A percentile compares a stretch with the other conserved stretches of the same genome.
Conservation (phyloP, 2,888 invertebrate genomes). For the Trisateles emortualis region DNA sequence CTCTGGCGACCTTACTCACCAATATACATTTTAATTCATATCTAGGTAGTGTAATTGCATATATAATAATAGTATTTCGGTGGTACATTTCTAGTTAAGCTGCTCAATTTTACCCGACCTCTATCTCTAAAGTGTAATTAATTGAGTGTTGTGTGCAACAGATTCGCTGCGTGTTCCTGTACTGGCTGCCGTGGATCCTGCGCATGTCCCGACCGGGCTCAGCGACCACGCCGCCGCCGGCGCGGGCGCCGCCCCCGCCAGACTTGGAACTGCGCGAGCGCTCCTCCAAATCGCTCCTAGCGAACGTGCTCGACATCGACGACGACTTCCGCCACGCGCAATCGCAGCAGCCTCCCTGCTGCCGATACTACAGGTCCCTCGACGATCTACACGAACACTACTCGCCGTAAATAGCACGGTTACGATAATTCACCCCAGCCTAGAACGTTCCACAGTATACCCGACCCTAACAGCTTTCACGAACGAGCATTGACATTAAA, state of each 20-base stretch:
- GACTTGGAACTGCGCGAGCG: constrained; percentile 95
- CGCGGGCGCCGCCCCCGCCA: constrained; percentile 92
- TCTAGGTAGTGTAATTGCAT: no score
- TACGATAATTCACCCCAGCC: constrained; percentile 84
- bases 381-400: constrained; percentile 87
- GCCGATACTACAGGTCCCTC: constrained; percentile 92
- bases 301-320: constrained; percentile 98
- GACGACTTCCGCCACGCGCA: constrained; percentile 96
- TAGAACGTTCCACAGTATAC: constrained; percentile 82
- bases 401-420: constrained; percentile 87
- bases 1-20: no score
- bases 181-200: constrained; percentile 98
- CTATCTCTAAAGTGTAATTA: no score
- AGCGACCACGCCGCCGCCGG: constrained; percentile 87
- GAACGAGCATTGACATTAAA: constrained; percentile 46
- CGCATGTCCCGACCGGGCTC: constrained; percentile 94
- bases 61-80: no score
- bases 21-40: no score
- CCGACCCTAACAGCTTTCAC: constrained; percentile 77
- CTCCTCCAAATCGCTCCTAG: constrained; percentile 97
- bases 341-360: constrained; percentile 90
- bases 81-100: no score
- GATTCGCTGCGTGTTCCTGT: constrained; percentile 97
- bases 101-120: no score
- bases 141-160: constrained; percentile 67